Evolutionary conservation across 2,888 invertebrate genomes (phyloP).

Genomic region (Panzeria rudis): DNA sequence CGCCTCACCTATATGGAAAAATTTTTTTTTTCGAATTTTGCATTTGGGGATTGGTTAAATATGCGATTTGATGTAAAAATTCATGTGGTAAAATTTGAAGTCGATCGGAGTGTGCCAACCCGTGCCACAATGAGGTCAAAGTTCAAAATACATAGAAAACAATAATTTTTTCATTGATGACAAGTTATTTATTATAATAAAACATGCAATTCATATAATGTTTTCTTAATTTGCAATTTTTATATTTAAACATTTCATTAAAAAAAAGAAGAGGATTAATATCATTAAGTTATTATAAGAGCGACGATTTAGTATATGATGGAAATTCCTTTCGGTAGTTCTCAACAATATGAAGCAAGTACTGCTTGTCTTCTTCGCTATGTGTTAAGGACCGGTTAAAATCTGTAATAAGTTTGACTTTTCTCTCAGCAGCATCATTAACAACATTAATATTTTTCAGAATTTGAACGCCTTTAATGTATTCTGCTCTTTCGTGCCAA

Average conservation of each 20-base stretch:
- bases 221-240: slow-evolving; percentile 22
- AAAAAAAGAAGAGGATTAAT: slow-evolving; percentile 15
- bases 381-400: slow-evolving; percentile 43
- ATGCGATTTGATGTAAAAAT: too few species aligned
- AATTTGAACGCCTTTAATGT: slow-evolving; percentile 42
- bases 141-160: too few species aligned
- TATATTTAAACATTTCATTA: slow-evolving; percentile 15
- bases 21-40: too few species aligned
- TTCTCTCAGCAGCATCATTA: slow-evolving; percentile 43
- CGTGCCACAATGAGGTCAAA: too few species aligned
- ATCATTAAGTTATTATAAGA: slow-evolving; percentile 14
- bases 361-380: slow-evolving; percentile 16
- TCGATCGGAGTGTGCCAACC: too few species aligned
- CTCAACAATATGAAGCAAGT: too few species aligned
- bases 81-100: too few species aligned
- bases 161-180: slow-evolving; percentile 2
- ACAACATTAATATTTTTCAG: slow-evolving; percentile 37
- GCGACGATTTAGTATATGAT: slow-evolving; percentile 14
- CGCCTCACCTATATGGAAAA: too few species aligned
- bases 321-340: slow-evolving; percentile 15
- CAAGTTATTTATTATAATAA: slow-evolving; percentile 30
- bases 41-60: background rate
- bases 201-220: slow-evolving; percentile 29
- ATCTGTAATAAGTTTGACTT: slow-evolving; percentile 41
- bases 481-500: slow-evolving; percentile 32